Percentiles rank a stretch among this genome's conserved stretches.
Conservation (phyloP, 2,888 invertebrate genomes). For the Xanthorhoe spadicearia region DNA sequence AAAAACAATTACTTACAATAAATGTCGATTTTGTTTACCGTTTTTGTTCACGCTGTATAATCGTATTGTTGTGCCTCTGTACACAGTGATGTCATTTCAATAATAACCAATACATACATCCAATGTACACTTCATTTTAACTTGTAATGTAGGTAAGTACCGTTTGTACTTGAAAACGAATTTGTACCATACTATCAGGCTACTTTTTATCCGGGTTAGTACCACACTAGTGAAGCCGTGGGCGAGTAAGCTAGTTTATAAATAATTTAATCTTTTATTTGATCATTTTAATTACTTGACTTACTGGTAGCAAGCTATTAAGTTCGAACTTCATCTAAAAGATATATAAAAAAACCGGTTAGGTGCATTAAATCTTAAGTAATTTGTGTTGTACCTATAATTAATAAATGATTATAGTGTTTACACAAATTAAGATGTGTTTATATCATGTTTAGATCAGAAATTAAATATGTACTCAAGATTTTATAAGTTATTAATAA, state of each 20-base stretch:
- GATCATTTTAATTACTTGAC: too few relatives aligned
- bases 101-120: slow-evolving; percentile 15
- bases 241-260: too few relatives aligned
- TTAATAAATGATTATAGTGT: not conserved
- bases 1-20: not conserved
- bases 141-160: not conserved
- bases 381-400: not conserved
- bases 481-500: slow-evolving; percentile 1
- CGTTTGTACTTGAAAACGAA: not conserved
- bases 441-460: not conserved
- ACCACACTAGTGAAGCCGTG: too few relatives aligned
- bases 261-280: too few relatives aligned
- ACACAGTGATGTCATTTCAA: slow-evolving; percentile 30
- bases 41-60: not conserved
- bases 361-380: too few relatives aligned
- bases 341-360: too few relatives aligned
- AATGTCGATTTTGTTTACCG: not conserved
- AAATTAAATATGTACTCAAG: not conserved
- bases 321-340: too few relatives aligned
- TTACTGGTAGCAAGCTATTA: too few relatives aligned
- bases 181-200: too few relatives aligned
- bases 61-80: not conserved
- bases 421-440: not conserved
- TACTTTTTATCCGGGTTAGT: too few relatives aligned
- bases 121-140: slow-evolving; percentile 9